These are phyloP conservation scores for Sarcophilus harrisii DNA, from an alignment of 2,797 vertebrate genomes.

Conservation along the genomic window DNA sequence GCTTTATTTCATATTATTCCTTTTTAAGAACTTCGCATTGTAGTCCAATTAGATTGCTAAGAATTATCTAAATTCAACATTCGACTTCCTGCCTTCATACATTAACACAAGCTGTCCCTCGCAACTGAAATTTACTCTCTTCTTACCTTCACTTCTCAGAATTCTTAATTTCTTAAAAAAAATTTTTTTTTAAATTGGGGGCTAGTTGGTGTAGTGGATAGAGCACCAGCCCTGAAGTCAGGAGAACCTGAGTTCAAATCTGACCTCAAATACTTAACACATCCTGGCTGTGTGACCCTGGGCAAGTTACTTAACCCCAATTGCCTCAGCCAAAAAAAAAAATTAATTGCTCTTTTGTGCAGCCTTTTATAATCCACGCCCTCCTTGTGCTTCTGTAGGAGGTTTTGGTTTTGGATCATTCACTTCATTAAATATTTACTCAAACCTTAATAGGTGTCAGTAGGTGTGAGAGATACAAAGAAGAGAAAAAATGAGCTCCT, in stretches of 20 bases:
- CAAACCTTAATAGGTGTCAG: not conserved
- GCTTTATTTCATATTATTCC: not conserved
- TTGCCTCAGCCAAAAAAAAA: no score
- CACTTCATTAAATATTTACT: not conserved
- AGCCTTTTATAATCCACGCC: not conserved
- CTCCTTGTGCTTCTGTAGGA: not conserved
- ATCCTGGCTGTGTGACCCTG: no score
- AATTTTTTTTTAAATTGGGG: no score
- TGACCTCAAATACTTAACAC: no score
- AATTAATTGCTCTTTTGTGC: not conserved
- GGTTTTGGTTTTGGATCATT: not conserved
- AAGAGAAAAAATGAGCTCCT: not conserved
- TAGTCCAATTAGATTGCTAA: not conserved
- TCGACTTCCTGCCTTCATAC: not conserved
- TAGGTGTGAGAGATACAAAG: not conserved
- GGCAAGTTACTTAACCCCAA: no score
- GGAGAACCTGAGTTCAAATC: no score
- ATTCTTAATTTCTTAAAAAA: not conserved
- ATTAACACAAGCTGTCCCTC: not conserved
- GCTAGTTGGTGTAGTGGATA: no score
- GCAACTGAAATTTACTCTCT: not conserved
- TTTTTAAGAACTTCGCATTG: not conserved
- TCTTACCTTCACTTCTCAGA: not conserved
- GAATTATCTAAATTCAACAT: not conserved
- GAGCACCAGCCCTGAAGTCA: no score